Conservation (phyloP, 2,113 vertebrate species). For the Hyperopisus bebe region DNA sequence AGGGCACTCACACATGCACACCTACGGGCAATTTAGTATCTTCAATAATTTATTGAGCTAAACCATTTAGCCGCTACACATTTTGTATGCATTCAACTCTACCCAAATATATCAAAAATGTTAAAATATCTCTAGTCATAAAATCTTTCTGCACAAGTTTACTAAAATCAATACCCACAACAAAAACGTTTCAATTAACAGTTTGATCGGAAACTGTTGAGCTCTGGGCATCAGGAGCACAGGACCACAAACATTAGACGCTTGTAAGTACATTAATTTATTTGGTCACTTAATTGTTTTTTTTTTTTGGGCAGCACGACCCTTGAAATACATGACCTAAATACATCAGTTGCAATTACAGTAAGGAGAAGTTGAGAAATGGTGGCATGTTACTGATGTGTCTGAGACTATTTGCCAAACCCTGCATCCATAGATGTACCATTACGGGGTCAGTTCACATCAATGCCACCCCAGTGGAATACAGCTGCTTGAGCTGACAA, state of each 20-base stretch:
- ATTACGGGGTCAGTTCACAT: not conserved
- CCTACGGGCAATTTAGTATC: too few species aligned
- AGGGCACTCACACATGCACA: too few species aligned
- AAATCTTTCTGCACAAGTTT: not conserved
- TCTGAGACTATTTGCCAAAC: not conserved
- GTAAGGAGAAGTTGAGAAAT: not conserved
- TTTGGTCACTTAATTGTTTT: not conserved
- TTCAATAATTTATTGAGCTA: not conserved
- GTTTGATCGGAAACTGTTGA: not conserved
- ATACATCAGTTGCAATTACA: not conserved
- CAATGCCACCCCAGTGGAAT: not conserved
- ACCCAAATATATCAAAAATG: not conserved
- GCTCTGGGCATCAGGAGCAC: not conserved
- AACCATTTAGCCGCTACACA: not conserved
- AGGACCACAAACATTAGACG: not conserved
- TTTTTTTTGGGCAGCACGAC: not conserved
- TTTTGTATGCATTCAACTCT: not conserved
- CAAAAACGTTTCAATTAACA: not conserved
- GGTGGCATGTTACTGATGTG: not conserved
- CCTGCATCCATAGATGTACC: not conserved
- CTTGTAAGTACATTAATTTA: not conserved
- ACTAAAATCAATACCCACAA: not conserved
- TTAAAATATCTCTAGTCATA: not conserved
- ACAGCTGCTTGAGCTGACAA: not conserved
- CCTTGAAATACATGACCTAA: not conserved